Percentiles rank a stretch among this genome's conserved stretches.
Evolutionary conservation across 53 echinoderm and acorn worm species (phyloP).

Genomic region (Zoroaster sp.): DNA sequence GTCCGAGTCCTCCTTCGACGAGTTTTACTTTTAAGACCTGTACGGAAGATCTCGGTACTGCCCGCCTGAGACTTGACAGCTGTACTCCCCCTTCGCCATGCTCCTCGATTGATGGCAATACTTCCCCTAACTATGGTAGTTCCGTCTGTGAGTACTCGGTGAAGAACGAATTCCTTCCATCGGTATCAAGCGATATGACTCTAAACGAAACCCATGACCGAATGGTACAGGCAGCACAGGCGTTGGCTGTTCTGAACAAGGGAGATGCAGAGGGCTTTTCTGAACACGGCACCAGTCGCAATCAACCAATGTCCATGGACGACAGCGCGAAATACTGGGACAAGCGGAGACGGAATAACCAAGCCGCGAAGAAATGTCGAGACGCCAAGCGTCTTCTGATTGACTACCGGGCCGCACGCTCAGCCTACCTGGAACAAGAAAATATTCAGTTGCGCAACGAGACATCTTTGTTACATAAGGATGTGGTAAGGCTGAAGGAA

Average conservation of each 20-base stretch:
- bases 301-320: slow-evolving; percentile 20
- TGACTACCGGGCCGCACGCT: slow-evolving; percentile 71
- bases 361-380: slow-evolving; percentile 81
- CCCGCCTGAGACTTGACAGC: neutral
- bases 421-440: slow-evolving; percentile 70
- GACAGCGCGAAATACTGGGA: slow-evolving; percentile 70
- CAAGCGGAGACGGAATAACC: slow-evolving; percentile 78
- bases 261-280: neutral
- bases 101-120: slow-evolving; percentile 26
- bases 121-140: neutral
- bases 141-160: slow-evolving; percentile 1
- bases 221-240: slow-evolving; percentile 65
- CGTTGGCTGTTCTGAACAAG: slow-evolving; percentile 45
- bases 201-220: slow-evolving; percentile 48
- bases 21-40: neutral
- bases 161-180: neutral
- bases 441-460: slow-evolving; percentile 67
- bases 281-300: neutral
- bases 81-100: slow-evolving; percentile 40
- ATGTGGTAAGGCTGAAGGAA: slow-evolving; percentile 62
- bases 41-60: neutral
- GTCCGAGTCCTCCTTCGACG: neutral
- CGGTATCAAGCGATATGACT: neutral
- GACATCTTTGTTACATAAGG: slow-evolving; percentile 40
- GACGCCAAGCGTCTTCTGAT: slow-evolving; percentile 69